These are phyloP conservation scores for Aphelinus certus DNA, from an alignment of 1,140 invertebrate genomes.

Conservation along the genomic window DNA sequence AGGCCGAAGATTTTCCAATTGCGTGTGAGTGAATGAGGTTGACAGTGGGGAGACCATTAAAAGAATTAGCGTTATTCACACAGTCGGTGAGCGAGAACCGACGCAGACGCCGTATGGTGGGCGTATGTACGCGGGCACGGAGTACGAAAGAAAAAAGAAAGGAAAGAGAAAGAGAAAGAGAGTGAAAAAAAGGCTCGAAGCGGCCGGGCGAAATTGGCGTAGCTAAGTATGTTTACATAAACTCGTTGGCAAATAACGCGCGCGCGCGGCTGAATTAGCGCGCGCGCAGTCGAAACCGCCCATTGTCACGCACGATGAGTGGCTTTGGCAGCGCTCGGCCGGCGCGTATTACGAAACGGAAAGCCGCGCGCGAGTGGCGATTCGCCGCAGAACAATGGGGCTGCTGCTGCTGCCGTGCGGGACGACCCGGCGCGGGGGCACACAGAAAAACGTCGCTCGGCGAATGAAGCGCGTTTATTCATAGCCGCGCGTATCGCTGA, in stretches of 20 bases:
- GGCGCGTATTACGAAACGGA: conserved; percentile 33
- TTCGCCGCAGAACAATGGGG: background rate
- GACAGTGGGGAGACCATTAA: conserved; percentile 2
- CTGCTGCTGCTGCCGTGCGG: background rate
- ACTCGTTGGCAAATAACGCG: conserved; percentile 34
- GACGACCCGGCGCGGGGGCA: background rate
- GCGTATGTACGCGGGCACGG: too few relatives aligned
- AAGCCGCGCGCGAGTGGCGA: conserved; percentile 29
- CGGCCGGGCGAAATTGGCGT: conserved; percentile 11
- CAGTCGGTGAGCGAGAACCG: background rate
- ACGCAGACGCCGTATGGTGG: too few relatives aligned
- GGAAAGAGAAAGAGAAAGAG: background rate
- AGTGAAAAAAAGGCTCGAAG: background rate
- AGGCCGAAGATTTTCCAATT: conserved; percentile 7
- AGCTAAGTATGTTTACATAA: conserved; percentile 37
- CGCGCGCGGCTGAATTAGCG: conserved; percentile 25
- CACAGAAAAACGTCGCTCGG: background rate
- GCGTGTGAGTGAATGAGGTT: too few relatives aligned
- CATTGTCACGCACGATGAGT: conserved; percentile 39
- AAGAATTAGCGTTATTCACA: conserved; percentile 15
- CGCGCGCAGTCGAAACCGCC: conserved; percentile 32
- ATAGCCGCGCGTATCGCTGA: conserved; percentile 6
- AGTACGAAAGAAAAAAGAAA: background rate
- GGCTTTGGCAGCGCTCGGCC: background rate
- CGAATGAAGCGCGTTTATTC: conserved; percentile 25